Percentiles rank a stretch among this genome's conserved stretches.
phyloP scores from a whole-genome alignment of 2,113 vertebrate species.

The Panthera tigris region DNA sequence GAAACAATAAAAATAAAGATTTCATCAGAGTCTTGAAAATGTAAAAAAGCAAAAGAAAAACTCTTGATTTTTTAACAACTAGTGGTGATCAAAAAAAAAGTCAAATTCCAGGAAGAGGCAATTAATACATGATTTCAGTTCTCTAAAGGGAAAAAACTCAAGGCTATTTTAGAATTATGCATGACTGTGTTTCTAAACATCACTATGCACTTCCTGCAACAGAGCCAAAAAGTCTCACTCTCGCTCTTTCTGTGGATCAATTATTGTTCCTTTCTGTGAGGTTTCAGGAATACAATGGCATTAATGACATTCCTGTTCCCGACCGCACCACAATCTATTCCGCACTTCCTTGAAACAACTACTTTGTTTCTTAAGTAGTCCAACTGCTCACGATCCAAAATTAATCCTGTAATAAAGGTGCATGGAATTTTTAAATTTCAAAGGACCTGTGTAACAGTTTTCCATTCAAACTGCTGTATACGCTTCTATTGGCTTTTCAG shows the following conservation, averaged over 20 bases:
- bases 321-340: slow-evolving; percentile 34
- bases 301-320: slow-evolving; percentile 23
- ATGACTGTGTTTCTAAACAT: slow-evolving; percentile 40
- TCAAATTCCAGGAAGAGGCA: background rate
- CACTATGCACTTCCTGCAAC: slow-evolving; percentile 10
- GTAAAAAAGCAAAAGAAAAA: background rate
- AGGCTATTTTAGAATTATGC: slow-evolving; percentile 12
- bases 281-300: slow-evolving; percentile 40
- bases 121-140: slow-evolving; percentile 46
- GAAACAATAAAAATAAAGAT: background rate
- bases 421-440: background rate
- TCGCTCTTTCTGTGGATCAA: slow-evolving; percentile 61
- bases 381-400: slow-evolving; percentile 13
- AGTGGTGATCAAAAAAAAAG: background rate
- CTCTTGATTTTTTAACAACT: slow-evolving; percentile 11
- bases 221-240: slow-evolving; percentile 35
- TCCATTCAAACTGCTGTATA: background rate
- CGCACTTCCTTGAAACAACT: slow-evolving; percentile 52
- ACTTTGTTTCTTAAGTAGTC: slow-evolving; percentile 52
- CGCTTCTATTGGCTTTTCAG: slow-evolving; percentile 12
- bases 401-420: slow-evolving; percentile 51
- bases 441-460: slow-evolving; percentile 39
- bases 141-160: background rate
- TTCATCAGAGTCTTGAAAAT: background rate
- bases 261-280: slow-evolving; percentile 46